Base-by-base conservation (phyloP, 2,113 vertebrate species). In the Ariopsis seemanni region DNA sequence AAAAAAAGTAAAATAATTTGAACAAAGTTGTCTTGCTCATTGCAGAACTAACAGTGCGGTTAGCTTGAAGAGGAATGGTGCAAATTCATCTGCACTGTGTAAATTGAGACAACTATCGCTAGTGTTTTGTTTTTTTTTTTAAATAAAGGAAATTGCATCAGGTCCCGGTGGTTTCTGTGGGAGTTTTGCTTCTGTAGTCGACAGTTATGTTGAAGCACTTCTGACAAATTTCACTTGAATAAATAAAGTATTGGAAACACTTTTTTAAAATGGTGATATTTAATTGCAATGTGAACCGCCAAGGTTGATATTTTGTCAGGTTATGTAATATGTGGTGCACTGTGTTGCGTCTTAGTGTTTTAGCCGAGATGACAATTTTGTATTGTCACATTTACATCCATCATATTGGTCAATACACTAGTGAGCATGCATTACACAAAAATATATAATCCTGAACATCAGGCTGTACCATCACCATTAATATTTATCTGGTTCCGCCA, bases 231-330 rank as follows among this genome's bases (percentile, higher is more conserved):
- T 62, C 30, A 82, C 1, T 62, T 42, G 10, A 60, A 62, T 60
- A 62, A 82, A 81, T 81, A 81, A 81, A 81, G 55, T 81, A 20
- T 12, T 60, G 30, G 57, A 60, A 62, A 60, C n/a, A 42, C 9
- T 12, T 18, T 12, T 18, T 42, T 22, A 25, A 42, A 0, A 22
- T 82, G 30, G 10, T 48, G 30, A 42, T 48, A 20, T 60, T 81
- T 22, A 11, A 48, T 30, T 82, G 79, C 5, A 48, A 3, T 62
- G 12, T 78, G 25, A 62, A 11, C 1, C 42, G 57, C 25, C 75
- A 55, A 3, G 10, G 17, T 25, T 52, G 74, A 25, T 22, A 50
- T 78, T 55, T 55, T 79, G 1, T 57, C 7, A 34, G 7, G 2
- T 55, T 79, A 18, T 57, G 12, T 18, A 27, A 7, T 57, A 15